A percentile compares a stretch with the other conserved stretches of the same genome.
Evolutionary conservation across 2,797 vertebrate species (phyloP).

Genomic region (Mustela erminea): DNA sequence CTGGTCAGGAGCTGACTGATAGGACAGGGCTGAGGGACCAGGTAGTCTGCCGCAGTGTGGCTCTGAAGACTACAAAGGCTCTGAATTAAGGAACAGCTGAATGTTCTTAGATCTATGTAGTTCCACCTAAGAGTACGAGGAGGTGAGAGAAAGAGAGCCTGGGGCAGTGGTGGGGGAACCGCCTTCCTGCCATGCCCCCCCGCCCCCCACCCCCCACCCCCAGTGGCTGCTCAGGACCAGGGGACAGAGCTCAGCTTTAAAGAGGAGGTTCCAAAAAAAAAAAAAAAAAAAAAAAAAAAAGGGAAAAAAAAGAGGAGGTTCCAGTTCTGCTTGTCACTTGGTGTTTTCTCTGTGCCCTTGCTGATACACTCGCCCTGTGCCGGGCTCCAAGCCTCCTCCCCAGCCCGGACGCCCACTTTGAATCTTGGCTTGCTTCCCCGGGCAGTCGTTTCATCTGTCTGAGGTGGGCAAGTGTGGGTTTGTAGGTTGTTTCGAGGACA

Average conservation of each 20-base stretch:
- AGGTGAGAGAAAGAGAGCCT: background rate
- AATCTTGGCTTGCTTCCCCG: background rate
- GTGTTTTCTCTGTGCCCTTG: too few relatives aligned
- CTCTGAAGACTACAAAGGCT: background rate
- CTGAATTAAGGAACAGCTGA: background rate
- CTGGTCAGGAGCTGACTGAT: background rate
- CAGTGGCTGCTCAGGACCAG: too few relatives aligned
- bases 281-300: background rate
- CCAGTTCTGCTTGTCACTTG: fast-evolving
- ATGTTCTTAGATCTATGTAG: background rate
- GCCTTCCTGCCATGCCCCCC: fast-evolving
- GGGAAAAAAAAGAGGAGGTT: fast-evolving
- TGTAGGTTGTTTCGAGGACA: background rate
- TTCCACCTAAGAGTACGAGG: background rate
- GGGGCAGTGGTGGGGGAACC: fast-evolving
- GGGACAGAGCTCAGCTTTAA: background rate
- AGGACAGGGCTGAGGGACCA: background rate
- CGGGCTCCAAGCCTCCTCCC: too few relatives aligned
- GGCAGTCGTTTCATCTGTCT: background rate
- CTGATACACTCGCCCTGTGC: fast-evolving
- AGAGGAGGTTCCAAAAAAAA: fast-evolving
- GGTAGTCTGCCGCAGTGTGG: fast-evolving
- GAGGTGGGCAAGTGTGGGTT: fast-evolving
- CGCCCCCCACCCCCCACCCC: too few relatives aligned
- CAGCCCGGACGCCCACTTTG: fast-evolving